Evolutionary conservation across 2,113 vertebrate species (phyloP), one percentile per base, ranked within the genome.

Genomic region (Speoplatyrhinus poulsoni): DNA sequence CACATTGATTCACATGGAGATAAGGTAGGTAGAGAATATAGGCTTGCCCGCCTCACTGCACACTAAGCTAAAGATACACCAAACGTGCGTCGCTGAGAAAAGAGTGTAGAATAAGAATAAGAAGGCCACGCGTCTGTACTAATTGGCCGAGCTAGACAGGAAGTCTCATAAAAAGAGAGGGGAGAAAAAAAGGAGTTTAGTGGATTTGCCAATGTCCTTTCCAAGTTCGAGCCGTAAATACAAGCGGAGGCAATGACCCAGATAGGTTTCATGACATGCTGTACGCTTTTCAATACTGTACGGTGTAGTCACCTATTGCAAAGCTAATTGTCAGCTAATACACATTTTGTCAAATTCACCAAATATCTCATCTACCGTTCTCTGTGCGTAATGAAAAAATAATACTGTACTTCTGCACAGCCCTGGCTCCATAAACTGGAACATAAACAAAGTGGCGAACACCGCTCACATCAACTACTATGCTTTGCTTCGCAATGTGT

Each of bases 61-160:
- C 85, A 89, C 85, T 80, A 83, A 83, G 85, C 86, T 91, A 90
- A 91, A 88, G 90, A 90, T 90, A 90, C 82, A 77, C 87, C 84
- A 70, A 87, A 85, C 83, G 77, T 89, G 87, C 80, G 80, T 75
- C 83, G 77, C 59, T 81, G 56, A 58, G 17, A 17, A 7, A 26
- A 26, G 19, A 12, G 82, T 86, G 82, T 82, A 81, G 83, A 80
- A 77, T 79, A 89, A 87, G 80, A 80, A 80, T 79, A 89, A 87
- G 80, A 82, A 84, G 86, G 81, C 88, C 88, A 85, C 85, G 88
- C 79, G 84, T 81, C 83, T 90, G 85, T 86, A 81, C 87, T 91
- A 91, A 90, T 89, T 89, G 88, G 88, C 84, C 79, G 76, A 85
- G 84, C 85, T 85, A 89, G 87, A 87, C 82, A 80, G 80, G 67